Percentiles rank a stretch among this genome's conserved stretches.
Evolutionary conservation across 2,113 vertebrate genomes (phyloP).

Genomic region (Sylvia atricapilla): DNA sequence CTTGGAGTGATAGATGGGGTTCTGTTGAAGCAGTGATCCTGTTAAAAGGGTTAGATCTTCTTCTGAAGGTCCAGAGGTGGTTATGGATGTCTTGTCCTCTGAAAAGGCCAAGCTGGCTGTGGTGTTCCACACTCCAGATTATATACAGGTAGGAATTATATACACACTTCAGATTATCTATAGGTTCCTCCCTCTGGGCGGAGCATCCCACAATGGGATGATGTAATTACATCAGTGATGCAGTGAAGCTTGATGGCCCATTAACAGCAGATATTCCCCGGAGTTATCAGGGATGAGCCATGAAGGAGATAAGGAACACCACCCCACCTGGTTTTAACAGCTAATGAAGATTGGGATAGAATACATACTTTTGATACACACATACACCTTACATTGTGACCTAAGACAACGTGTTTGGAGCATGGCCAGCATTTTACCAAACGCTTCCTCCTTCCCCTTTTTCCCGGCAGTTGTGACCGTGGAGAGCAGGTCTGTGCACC

Average conservation of each 20-base stretch:
- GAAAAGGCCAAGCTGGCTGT: neutral
- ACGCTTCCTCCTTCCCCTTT: neutral
- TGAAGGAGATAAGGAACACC: neutral
- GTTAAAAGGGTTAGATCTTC: neutral
- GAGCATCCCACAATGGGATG: neutral
- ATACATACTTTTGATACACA: neutral
- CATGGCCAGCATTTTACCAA: neutral
- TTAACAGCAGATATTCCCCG: no score
- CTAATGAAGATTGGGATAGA: neutral
- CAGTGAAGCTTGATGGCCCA: no score
- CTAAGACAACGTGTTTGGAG: neutral
- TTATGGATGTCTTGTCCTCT: neutral
- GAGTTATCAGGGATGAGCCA: neutral
- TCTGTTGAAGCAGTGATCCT: neutral
- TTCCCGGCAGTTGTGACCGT: constrained; percentile 77
- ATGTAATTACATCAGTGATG: neutral
- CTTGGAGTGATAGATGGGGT: neutral
- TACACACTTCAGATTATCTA: neutral
- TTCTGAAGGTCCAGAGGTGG: neutral
- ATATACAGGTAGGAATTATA: neutral
- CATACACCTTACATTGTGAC: neutral
- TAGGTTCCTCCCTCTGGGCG: no score
- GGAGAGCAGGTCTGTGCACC: constrained; percentile 85
- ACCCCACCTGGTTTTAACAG: neutral
- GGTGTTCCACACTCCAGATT: neutral